Evolutionary conservation across 2,888 invertebrate species (phyloP).

Genomic region (Mylabris sibirica): DNA sequence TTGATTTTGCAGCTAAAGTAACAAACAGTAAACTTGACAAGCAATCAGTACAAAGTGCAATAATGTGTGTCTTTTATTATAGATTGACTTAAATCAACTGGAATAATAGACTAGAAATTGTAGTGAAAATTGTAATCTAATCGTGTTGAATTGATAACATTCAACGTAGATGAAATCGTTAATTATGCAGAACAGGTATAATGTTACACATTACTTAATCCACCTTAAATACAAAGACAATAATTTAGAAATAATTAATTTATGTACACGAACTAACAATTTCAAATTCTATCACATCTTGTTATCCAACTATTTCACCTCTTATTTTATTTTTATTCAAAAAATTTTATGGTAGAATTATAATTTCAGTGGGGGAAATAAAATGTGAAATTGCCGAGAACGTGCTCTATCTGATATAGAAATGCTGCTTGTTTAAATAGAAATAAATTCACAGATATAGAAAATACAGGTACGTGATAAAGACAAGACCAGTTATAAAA

Average conservation of each 20-base stretch:
- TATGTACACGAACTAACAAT: not conserved
- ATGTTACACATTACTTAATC: not conserved
- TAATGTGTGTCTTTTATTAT: constrained; percentile 44
- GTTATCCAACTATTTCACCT: too few species aligned
- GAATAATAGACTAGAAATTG: not conserved
- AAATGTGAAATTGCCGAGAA: constrained; percentile 13
- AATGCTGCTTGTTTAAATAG: constrained; percentile 25
- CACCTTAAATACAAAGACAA: not conserved
- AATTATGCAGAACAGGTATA: not conserved
- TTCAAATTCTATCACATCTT: not conserved
- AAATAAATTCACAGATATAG: constrained; percentile 52
- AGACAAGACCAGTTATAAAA: constrained; percentile 50
- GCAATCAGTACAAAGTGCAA: constrained; percentile 45
- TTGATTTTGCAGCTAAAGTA: constrained; percentile 38
- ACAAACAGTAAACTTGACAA: constrained; percentile 42
- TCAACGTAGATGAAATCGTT: not conserved
- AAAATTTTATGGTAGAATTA: not conserved
- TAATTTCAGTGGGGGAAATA: not conserved
- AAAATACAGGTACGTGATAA: constrained; percentile 54
- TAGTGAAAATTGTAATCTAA: not conserved
- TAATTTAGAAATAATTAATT: not conserved
- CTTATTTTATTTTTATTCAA: too few species aligned
- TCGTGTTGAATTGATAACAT: not conserved
- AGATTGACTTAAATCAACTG: constrained; percentile 14
- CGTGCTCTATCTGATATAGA: constrained; percentile 30